phyloP scores from a whole-genome alignment of 2,888 invertebrate species.

The Zygothrica quintamaculata region DNA sequence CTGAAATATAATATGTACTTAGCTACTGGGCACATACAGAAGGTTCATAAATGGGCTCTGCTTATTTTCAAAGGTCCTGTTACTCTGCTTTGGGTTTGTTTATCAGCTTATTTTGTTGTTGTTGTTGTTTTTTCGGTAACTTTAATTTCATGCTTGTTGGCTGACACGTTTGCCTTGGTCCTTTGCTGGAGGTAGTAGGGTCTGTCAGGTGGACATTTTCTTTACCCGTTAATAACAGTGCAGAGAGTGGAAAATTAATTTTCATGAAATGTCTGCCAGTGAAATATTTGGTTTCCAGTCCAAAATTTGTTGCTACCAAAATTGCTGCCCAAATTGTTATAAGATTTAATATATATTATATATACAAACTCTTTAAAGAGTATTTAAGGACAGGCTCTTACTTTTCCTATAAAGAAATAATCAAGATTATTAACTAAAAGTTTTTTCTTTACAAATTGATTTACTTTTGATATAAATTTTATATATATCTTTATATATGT shows the following conservation, averaged over 20 bases:
- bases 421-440: too few species aligned
- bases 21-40: neutral
- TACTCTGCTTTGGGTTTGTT: slow-evolving; percentile 40
- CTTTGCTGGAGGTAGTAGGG: slow-evolving; percentile 6
- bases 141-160: slow-evolving; percentile 62
- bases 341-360: too few species aligned
- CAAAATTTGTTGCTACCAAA: neutral
- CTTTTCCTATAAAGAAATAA: too few species aligned
- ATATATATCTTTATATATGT: neutral
- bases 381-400: too few species aligned
- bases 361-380: too few species aligned
- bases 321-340: neutral
- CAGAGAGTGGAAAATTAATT: slow-evolving; percentile 57
- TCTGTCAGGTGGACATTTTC: slow-evolving; percentile 37
- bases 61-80: slow-evolving; percentile 21
- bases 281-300: slow-evolving; percentile 8
- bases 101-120: slow-evolving; percentile 46
- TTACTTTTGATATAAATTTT: neutral
- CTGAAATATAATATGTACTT: slow-evolving; percentile 28
- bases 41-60: slow-evolving; percentile 1
- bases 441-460: too few species aligned
- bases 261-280: slow-evolving; percentile 26
- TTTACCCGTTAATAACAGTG: slow-evolving; percentile 44
- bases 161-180: slow-evolving; percentile 37
- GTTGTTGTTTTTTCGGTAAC: slow-evolving; percentile 49